These are phyloP conservation scores for Macrosiphum euphorbiae DNA, from an alignment of 2,888 invertebrate genomes.

Conservation along the genomic window DNA sequence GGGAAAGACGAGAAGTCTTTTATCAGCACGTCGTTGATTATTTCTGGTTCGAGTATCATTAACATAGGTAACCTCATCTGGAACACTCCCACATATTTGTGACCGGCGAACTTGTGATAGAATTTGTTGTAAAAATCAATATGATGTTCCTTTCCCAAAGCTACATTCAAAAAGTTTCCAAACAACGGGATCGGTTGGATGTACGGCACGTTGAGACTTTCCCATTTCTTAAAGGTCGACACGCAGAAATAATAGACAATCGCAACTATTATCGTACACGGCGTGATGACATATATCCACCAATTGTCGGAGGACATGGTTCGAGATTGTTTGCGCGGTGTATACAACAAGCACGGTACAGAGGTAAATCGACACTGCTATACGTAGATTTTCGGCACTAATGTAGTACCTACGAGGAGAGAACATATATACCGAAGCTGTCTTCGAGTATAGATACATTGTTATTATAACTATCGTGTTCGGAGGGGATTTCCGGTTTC, in stretches of 20 bases:
- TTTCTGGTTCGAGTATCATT: constrained; percentile 71
- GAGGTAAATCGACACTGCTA: not conserved
- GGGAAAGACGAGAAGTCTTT: constrained; percentile 72
- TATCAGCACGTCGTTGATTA: constrained; percentile 72
- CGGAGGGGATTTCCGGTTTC: not conserved
- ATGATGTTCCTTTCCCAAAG: not conserved
- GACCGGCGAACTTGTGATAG: not conserved
- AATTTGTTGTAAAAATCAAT: no score
- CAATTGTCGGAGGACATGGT: not conserved
- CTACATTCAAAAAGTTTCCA: not conserved
- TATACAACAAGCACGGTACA: not conserved
- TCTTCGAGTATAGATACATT: not conserved
- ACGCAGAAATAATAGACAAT: not conserved
- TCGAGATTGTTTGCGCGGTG: not conserved
- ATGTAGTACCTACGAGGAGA: no score
- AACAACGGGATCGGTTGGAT: not conserved
- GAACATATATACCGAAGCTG: not conserved
- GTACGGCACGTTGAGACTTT: not conserved
- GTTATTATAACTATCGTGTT: not conserved
- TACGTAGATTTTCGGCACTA: no score
- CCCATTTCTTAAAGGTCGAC: not conserved
- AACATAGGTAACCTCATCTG: constrained; percentile 72
- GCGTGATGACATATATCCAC: not conserved
- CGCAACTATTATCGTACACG: not conserved
- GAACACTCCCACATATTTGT: constrained; percentile 70